Base-by-base conservation (phyloP, 2,797 vertebrate genomes). In the Danio jaintianensis region DNA sequence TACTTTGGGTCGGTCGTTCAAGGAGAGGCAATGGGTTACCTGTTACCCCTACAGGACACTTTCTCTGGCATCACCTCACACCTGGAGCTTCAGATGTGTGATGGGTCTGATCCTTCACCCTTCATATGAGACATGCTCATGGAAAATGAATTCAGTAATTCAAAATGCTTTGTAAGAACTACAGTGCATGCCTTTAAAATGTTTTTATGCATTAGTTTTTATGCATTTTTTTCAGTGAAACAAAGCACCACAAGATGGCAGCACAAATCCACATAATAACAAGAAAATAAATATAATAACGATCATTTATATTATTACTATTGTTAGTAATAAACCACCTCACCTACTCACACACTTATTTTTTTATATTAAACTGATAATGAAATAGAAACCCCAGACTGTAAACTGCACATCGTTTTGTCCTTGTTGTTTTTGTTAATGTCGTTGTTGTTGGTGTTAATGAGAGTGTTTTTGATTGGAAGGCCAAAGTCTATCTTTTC, bases 31-130 rank as follows among this genome's bases (percentile, higher is more conserved):
- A 84, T 96, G 0, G 95, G 94, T 47, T 94, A 69, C 22, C 76
- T 94, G 82, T 36, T 96, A 85, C 94, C 93, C 0, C 90, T 95
- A 84, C 95, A 96, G 74, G 92, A 86, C 3, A 89, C 88, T 0
- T 94, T 93, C 85, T 91, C 93, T 12, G 93, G 94, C 75, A 95
- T 96, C 80, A 89, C 84, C 15, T 95, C 95, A 0, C 95, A 96
- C 3, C 64, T 96, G 81, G 93, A 95, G 0, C 90, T 96, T 9
- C 94, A 94, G 82, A 96, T 95, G 90, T 96, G 95, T 0, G 93
- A 96, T 67, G 68, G 43, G 47, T 91, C 89, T 0, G 90, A 96
- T 78, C 90, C 90, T 8, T 85, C 90, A 3, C 86, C 82, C 52
- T 91, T 92, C 64, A 86, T 91, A 36, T 92, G 83, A 79, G 38